Percentiles rank a stretch among this genome's conserved stretches.
Evolutionary conservation across 1,140 invertebrate genomes (phyloP).

Genomic region (Calliopsis andreniformis): DNA sequence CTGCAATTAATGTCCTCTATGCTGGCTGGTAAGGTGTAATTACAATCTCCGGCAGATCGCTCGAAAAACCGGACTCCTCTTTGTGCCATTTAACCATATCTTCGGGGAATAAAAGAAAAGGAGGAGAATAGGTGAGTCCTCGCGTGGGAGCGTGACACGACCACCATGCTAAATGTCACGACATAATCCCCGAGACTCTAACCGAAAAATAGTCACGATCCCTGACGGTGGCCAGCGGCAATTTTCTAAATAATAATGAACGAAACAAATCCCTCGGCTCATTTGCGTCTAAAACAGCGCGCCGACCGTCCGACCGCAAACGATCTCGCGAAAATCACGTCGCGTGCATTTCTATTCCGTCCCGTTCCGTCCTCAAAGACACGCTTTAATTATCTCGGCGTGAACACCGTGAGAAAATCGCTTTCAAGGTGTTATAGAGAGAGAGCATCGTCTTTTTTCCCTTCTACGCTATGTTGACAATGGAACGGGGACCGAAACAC

Average conservation of each 20-base stretch:
- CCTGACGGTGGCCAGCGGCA: neutral
- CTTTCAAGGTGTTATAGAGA: neutral
- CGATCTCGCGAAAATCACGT: slow-evolving; percentile 57
- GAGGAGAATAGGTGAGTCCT: neutral
- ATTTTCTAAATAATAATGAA: slow-evolving; percentile 19
- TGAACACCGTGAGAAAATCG: slow-evolving; percentile 55
- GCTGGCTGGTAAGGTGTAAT: slow-evolving; percentile 36
- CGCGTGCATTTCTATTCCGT: slow-evolving; percentile 49
- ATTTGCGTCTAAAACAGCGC: slow-evolving; percentile 38
- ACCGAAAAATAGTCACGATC: slow-evolving; percentile 14
- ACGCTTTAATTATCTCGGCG: slow-evolving; percentile 57
- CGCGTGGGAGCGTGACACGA: slow-evolving; percentile 6
- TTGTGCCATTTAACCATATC: neutral
- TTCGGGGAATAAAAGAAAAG: neutral
- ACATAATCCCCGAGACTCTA: slow-evolving; percentile 7
- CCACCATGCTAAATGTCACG: neutral
- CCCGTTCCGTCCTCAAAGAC: slow-evolving; percentile 56
- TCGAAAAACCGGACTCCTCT: slow-evolving; percentile 4
- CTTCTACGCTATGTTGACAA: neutral
- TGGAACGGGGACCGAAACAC: neutral
- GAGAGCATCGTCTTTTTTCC: neutral
- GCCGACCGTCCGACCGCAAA: slow-evolving; percentile 48
- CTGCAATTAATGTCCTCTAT: slow-evolving; percentile 58
- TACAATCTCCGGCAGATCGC: slow-evolving; percentile 25
- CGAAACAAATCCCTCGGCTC: neutral